Conservation (phyloP, 2,113 vertebrate species). For the Macaca fascicularis region DNA sequence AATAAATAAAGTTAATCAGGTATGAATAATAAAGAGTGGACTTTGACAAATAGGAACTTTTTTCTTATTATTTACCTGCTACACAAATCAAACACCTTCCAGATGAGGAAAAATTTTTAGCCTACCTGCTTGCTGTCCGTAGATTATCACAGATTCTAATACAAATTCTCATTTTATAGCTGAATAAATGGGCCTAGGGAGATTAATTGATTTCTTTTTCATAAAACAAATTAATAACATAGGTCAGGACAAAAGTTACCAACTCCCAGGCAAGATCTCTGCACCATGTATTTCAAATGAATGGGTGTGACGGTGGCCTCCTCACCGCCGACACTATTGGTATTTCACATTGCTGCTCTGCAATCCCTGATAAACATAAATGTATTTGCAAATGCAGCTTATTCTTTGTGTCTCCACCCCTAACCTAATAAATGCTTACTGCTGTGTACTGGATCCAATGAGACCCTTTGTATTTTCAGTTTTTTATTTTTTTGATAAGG, state of each 20-base stretch:
- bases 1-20: not conserved
- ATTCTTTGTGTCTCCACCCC: not conserved
- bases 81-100: not conserved
- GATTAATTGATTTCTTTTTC: not conserved
- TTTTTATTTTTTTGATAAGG: constrained; percentile 58
- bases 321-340: fast-evolving
- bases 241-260: not conserved
- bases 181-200: not conserved
- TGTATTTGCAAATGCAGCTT: not conserved
- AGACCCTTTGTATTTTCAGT: not conserved
- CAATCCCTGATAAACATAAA: fast-evolving
- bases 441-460: too few relatives aligned
- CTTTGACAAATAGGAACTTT: not conserved
- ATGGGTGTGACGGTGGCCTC: not conserved
- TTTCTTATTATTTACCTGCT: not conserved
- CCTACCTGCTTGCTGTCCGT: not conserved
- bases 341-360: fast-evolving
- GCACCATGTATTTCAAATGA: fast-evolving
- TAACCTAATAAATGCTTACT: not conserved
- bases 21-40: not conserved
- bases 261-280: not conserved
- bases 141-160: not conserved
- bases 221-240: not conserved
- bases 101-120: not conserved
- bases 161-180: not conserved